Evolutionary conservation across 2,797 vertebrate genomes (phyloP).

Genomic region (Neostethus bicornis): DNA sequence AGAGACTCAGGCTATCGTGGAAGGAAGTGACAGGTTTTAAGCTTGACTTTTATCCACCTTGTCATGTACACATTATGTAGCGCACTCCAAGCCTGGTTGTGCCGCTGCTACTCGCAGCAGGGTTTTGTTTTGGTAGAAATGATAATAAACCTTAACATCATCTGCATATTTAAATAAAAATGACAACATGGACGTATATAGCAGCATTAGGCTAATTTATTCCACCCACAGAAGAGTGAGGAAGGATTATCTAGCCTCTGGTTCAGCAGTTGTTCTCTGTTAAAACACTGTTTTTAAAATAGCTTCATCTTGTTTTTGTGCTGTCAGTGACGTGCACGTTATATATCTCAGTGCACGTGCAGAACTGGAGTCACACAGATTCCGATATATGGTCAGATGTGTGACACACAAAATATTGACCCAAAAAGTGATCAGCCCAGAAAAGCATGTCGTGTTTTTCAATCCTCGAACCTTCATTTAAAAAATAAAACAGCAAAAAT

Average conservation of each 20-base stretch:
- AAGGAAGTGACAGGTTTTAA: constrained; percentile 16
- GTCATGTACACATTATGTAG: constrained; percentile 33
- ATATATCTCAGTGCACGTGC: constrained; percentile 25
- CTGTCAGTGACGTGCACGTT: constrained; percentile 39
- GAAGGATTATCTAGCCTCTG: constrained; percentile 58
- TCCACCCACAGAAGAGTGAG: constrained; percentile 66
- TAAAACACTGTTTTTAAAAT: constrained; percentile 46
- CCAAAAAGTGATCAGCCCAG: too few species aligned
- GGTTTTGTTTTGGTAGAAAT: constrained; percentile 43
- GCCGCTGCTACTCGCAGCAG: constrained; percentile 32
- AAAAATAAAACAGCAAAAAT: too few species aligned
- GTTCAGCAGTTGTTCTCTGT: constrained; percentile 39
- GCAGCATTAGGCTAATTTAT: constrained; percentile 59
- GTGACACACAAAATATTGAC: too few species aligned
- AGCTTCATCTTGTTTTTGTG: constrained; percentile 40
- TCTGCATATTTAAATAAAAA: constrained; percentile 39
- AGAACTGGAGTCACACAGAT: constrained; percentile 6
- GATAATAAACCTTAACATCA: constrained; percentile 58
- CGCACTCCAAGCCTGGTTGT: constrained; percentile 25
- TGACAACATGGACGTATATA: constrained; percentile 55
- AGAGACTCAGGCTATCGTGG: constrained; percentile 11
- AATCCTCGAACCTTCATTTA: too few species aligned
- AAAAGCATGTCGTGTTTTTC: too few species aligned
- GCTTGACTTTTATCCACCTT: constrained; percentile 33
- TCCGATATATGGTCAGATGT: constrained; percentile 3